phyloP scores from a whole-genome alignment of 1,140 invertebrate genomes.

The Drosophila murphyi region DNA sequence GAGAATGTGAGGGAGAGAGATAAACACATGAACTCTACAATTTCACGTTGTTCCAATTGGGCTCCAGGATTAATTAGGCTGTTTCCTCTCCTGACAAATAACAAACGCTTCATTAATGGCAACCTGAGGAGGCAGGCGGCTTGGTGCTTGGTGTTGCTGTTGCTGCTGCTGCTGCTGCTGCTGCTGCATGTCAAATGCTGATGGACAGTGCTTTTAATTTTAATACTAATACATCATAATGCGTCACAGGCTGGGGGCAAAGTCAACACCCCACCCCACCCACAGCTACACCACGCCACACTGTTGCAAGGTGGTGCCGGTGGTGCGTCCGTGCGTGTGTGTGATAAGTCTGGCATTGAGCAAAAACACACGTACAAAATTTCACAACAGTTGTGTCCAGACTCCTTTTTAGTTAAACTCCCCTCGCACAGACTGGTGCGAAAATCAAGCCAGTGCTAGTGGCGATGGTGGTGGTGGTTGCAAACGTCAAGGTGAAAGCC shows the following conservation, averaged over 20 bases:
- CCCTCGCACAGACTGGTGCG: conserved; percentile 35
- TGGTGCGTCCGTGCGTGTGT: conserved; percentile 69
- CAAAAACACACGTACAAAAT: conserved; percentile 71
- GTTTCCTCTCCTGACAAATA: neutral
- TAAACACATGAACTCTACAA: conserved; percentile 1
- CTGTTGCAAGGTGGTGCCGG: neutral
- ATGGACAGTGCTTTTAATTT: conserved; percentile 75
- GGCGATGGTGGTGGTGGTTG: conserved; percentile 51
- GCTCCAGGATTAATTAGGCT: conserved; percentile 61
- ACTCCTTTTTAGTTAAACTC: conserved; percentile 12
- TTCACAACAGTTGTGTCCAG: conserved; percentile 72
- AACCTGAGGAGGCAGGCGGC: conserved; percentile 47
- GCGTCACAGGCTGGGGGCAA: conserved; percentile 39
- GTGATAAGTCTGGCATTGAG: conserved; percentile 74
- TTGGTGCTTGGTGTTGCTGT: too few relatives aligned
- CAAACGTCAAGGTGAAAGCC: conserved; percentile 76
- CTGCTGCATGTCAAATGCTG: conserved; percentile 40
- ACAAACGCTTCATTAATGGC: conserved; percentile 72
- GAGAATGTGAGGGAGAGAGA: neutral
- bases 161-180: neutral
- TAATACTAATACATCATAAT: conserved; percentile 80
- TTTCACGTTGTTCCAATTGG: neutral
- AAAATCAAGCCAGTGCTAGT: conserved; percentile 55
- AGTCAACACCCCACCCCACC: conserved; percentile 53
- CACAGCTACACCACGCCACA: neutral